phyloP scores from a whole-genome alignment of 2,888 invertebrate species.

The Gerris lacustris region DNA sequence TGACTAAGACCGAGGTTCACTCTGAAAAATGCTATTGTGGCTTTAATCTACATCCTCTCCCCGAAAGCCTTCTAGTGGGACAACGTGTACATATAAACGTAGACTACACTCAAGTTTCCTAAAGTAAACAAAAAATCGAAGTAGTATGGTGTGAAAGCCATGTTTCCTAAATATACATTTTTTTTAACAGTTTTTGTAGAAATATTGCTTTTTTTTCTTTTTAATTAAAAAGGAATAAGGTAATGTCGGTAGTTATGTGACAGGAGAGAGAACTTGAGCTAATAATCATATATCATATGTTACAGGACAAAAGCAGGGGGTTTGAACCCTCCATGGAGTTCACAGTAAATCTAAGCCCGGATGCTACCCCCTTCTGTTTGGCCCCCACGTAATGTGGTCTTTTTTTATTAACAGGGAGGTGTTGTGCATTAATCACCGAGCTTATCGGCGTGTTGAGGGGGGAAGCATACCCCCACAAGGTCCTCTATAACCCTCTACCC shows the following conservation, averaged over 20 bases:
- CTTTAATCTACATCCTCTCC: no score
- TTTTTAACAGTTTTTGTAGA: no score
- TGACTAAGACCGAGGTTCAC: no score
- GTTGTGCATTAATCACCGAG: conserved; percentile 1
- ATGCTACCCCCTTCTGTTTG: neutral
- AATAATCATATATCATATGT: conserved; percentile 1
- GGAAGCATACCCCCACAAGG: neutral
- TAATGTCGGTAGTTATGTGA: neutral
- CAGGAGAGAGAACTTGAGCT: neutral
- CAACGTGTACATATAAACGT: no score
- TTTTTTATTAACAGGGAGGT: conserved; percentile 5
- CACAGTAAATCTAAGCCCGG: neutral
- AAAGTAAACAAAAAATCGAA: no score
- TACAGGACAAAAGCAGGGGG: neutral
- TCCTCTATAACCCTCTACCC: no score
- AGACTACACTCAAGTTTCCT: no score
- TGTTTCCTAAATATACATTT: no score
- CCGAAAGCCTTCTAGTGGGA: no score
- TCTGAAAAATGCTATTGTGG: no score
- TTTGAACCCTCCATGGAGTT: neutral
- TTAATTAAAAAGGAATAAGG: neutral
- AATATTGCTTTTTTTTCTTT: no score
- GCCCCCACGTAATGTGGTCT: neutral
- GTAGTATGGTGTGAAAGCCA: no score
- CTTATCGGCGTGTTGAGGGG: neutral